Conservation (phyloP, 2,888 invertebrate genomes). For the Diadegma fenestrale region DNA sequence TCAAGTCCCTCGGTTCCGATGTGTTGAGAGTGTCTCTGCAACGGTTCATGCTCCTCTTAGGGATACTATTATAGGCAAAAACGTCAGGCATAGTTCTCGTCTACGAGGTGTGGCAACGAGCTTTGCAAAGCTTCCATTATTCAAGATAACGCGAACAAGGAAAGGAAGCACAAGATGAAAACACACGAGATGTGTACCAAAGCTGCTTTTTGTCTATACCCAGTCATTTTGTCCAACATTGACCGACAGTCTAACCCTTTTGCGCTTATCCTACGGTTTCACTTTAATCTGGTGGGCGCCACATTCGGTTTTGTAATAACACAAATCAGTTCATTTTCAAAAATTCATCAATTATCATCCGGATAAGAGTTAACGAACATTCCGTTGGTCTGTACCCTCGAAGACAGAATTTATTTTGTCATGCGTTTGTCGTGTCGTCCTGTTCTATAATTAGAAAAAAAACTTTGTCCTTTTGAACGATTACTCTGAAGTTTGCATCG, state of each 20-base stretch:
- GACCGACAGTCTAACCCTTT: background rate
- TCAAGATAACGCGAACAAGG: constrained; percentile 60
- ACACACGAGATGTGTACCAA: constrained; percentile 23
- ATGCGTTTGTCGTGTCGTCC: too few relatives aligned
- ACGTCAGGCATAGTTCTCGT: constrained; percentile 56
- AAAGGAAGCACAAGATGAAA: constrained; percentile 27
- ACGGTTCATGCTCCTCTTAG: constrained; percentile 18
- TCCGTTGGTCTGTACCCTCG: background rate
- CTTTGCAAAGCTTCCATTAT: constrained; percentile 64
- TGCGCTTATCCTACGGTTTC: background rate
- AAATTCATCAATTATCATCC: background rate
- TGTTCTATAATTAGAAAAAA: too few relatives aligned
- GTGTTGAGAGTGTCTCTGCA: constrained; percentile 43
- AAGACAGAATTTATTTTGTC: too few relatives aligned
- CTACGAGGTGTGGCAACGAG: constrained; percentile 45
- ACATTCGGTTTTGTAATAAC: background rate
- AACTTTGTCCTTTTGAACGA: too few relatives aligned
- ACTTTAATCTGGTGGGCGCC: background rate
- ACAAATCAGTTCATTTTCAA: background rate
- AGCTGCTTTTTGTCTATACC: constrained; percentile 36
- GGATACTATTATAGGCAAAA: constrained; percentile 58
- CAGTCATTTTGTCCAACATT: constrained; percentile 3
- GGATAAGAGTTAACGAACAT: background rate
- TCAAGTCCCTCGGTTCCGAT: constrained; percentile 51
- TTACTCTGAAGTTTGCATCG: too few relatives aligned